phyloP scores from a whole-genome alignment of 2,113 vertebrate genomes.

The Nycticryphes semicollaris region DNA sequence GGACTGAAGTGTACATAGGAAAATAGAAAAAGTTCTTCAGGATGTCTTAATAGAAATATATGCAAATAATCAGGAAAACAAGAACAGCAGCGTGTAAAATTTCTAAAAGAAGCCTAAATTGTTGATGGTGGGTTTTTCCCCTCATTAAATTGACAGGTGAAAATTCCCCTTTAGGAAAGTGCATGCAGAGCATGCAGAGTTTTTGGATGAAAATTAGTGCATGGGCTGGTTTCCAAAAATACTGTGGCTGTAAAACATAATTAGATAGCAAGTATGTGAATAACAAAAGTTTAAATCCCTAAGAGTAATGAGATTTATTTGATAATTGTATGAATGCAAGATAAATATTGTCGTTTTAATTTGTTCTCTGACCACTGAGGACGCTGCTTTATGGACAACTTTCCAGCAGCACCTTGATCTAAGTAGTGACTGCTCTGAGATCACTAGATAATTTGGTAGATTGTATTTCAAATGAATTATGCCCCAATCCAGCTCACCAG shows the following conservation, averaged over 20 bases:
- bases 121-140: background rate
- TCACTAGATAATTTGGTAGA: background rate
- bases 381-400: background rate
- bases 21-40: background rate
- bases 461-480: background rate
- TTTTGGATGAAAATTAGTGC: background rate
- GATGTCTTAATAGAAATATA: background rate
- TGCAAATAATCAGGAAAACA: conserved; percentile 5
- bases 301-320: background rate
- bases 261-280: background rate
- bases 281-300: background rate
- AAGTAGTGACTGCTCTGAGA: background rate
- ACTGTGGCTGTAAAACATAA: background rate
- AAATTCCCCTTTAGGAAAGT: background rate
- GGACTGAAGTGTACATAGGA: background rate
- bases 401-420: background rate
- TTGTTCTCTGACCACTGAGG: background rate
- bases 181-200: background rate
- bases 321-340: background rate
- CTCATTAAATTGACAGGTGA: background rate
- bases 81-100: background rate
- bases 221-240: background rate
- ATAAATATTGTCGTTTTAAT: background rate
- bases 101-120: background rate
- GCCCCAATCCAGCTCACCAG: background rate